These are phyloP conservation scores for Carcinoscorpius rotundicauda DNA, from an alignment of 1,140 invertebrate species.

Conservation along the genomic window DNA sequence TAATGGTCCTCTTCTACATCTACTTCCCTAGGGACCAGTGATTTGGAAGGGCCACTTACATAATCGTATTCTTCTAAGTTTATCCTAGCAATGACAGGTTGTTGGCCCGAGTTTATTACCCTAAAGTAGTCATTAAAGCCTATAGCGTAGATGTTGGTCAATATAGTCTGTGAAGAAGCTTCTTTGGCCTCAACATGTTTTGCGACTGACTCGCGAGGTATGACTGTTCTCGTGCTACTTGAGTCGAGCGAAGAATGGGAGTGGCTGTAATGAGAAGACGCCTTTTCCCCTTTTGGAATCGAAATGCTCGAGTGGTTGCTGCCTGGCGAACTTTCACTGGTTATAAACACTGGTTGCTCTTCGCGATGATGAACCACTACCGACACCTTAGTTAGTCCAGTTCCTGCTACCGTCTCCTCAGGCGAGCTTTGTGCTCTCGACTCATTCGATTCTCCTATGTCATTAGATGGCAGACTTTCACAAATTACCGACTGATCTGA, in stretches of 20 bases:
- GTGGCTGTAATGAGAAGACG: conserved; percentile 10
- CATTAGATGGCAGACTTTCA: too few relatives aligned
- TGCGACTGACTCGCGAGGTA: background rate
- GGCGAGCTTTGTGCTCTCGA: too few relatives aligned
- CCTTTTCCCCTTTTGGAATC: too few relatives aligned
- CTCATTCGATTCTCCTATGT: too few relatives aligned
- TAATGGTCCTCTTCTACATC: background rate
- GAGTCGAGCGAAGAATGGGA: conserved; percentile 19
- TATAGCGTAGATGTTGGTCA: background rate
- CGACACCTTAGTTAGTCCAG: too few relatives aligned
- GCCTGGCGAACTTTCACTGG: too few relatives aligned
- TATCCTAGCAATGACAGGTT: background rate
- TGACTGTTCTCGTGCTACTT: conserved; percentile 4
- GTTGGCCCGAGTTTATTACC: too few relatives aligned
- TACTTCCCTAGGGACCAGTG: background rate
- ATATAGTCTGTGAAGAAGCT: background rate
- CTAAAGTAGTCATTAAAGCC: background rate
- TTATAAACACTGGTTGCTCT: too few relatives aligned
- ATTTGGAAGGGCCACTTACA: background rate
- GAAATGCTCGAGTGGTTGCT: too few relatives aligned
- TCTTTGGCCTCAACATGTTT: background rate
- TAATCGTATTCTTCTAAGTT: background rate
- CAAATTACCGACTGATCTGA: too few relatives aligned
- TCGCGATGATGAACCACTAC: too few relatives aligned
- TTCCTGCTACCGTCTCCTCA: too few relatives aligned